Evolutionary conservation across 2,113 vertebrate species (phyloP), one percentile per base, ranked within the genome.

Genomic region (Fregetta grallaria): DNA sequence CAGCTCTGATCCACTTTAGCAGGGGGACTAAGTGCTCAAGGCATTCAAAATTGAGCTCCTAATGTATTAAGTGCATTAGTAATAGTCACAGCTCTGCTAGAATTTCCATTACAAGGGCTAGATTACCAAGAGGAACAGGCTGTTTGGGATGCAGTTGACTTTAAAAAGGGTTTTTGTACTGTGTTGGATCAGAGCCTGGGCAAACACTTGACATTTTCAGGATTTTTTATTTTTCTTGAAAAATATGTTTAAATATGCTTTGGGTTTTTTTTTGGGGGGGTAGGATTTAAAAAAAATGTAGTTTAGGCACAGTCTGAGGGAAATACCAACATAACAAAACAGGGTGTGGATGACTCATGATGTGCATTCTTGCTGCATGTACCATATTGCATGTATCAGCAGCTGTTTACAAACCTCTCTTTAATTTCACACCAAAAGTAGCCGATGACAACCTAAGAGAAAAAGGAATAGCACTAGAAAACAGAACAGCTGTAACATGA

Each of bases 61-160:
- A 92, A 94, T 85, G 91, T 86, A 96, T 96, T 95, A 97, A 95
- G 89, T 93, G 77, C 91, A 90, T 96, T 95, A 94, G 87, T 75
- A 89, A 95, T 95, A 96, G 89, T 89, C 90, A 91, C 81, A 85
- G 76, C 74, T 92, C 91, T 82, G 74, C 70, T 94, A 95, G 71
- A 81, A 92, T 96, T 96, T 97, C 95, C 89, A 95, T 94, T 97
- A 94, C 67, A 92, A 94, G 82, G 86, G 75, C 85, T 70, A 86
- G 75, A 88, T 92, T 86, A 90, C 63, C 23, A 77, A 86, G 29
- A 77, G n/a, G 30, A 97, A 38, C 61, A 66, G 71, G 47, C 62
- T 90, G 34, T 86, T 97, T 87, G 50, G 29, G 49, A 76, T 71
- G 55, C 38, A 90, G 67, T 55, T 91, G 71, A 72, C 58, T 92